A percentile compares a stretch with the other conserved stretches of the same genome.
Evolutionary conservation across 2,797 vertebrate species (phyloP).

Genomic region (Onychomys torridus): DNA sequence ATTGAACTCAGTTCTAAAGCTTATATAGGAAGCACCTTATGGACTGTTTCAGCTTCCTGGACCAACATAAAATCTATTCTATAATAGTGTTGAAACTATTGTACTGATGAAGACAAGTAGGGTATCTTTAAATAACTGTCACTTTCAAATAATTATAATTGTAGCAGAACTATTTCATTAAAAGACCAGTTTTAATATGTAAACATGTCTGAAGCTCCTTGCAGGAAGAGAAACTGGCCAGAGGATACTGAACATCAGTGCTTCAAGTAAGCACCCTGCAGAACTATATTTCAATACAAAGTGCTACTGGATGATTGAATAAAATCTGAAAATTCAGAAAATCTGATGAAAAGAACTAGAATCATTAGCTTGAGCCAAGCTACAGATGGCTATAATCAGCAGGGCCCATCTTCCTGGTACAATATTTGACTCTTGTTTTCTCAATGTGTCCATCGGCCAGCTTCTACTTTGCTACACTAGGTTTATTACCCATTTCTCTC

Average conservation of each 20-base stretch:
- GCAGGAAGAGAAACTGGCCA: neutral
- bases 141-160: neutral
- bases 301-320: neutral
- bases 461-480: neutral
- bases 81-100: neutral
- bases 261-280: slow-evolving; percentile 6
- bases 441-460: fast-evolving
- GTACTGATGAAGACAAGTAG: neutral
- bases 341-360: neutral
- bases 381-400: neutral
- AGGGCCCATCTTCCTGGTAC: neutral
- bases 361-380: slow-evolving; percentile 21
- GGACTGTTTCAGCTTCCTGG: neutral
- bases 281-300: slow-evolving; percentile 48
- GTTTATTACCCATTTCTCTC: neutral
- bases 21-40: too few relatives aligned
- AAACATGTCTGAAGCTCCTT: neutral
- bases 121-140: neutral
- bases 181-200: neutral
- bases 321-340: slow-evolving; percentile 13
- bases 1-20: neutral
- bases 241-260: neutral
- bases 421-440: neutral
- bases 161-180: slow-evolving; percentile 10
- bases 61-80: neutral